These are phyloP conservation scores for Thripadectes ignobilis DNA, from an alignment of 2,797 vertebrate genomes.

Conservation along the genomic window DNA sequence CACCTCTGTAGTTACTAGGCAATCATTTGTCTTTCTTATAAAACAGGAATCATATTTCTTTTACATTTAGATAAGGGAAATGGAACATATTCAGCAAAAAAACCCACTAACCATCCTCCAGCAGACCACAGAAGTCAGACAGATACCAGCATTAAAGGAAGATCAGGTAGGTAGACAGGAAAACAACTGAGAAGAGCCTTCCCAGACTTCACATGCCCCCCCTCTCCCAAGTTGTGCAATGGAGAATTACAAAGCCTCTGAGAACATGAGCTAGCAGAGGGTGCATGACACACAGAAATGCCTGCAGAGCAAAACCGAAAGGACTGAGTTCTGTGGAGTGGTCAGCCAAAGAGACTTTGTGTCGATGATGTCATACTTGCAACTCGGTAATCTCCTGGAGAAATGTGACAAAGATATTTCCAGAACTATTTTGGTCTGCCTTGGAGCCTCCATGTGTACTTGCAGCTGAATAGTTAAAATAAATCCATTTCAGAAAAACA, in stretches of 20 bases:
- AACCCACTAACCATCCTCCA: not conserved
- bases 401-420: not conserved
- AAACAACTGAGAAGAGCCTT: not conserved
- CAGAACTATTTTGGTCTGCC: not conserved
- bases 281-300: not conserved
- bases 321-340: not conserved
- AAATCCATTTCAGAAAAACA: not conserved
- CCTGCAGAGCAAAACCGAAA: not conserved
- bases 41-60: not conserved
- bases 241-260: not conserved
- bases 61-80: not conserved
- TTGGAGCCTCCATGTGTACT: not conserved
- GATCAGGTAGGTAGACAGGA: not conserved
- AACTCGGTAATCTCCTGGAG: not conserved
- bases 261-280: not conserved
- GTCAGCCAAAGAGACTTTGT: not conserved
- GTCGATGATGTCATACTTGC: not conserved
- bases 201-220: not conserved
- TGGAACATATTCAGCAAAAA: not conserved
- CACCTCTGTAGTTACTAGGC: not conserved
- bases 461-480: constrained; percentile 3
- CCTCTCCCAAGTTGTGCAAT: not conserved
- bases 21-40: not conserved
- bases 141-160: not conserved
- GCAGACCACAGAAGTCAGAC: not conserved